Evolutionary conservation across 2,888 invertebrate species (phyloP).

Genomic region (Aphrophora alni): DNA sequence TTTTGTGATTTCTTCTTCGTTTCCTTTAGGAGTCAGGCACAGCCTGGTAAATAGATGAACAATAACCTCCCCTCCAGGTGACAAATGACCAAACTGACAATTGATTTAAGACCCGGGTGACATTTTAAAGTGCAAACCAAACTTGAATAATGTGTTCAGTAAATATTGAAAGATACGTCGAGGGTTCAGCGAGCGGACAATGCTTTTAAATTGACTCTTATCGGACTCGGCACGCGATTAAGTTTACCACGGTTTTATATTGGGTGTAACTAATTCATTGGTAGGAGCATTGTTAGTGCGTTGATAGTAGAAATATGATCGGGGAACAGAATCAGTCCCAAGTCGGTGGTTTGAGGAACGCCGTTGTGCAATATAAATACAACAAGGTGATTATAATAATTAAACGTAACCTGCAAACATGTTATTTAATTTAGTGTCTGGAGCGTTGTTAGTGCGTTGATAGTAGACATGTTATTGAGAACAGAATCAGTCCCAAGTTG

Average conservation of each 20-base stretch:
- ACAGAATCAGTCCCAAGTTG: no score
- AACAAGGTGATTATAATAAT: no score
- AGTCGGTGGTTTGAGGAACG: neutral
- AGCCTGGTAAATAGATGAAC: neutral
- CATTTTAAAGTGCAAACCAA: conserved; percentile 6
- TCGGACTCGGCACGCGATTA: neutral
- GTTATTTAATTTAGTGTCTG: no score
- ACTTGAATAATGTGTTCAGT: neutral
- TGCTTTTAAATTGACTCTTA: neutral
- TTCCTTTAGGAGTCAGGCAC: neutral
- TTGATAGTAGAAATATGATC: neutral
- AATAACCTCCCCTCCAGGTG: neutral
- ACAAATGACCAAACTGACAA: conserved; percentile 32
- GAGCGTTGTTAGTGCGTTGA: no score
- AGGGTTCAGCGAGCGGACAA: neutral
- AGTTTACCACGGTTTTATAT: neutral
- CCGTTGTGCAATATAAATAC: no score
- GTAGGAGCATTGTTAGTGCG: no score
- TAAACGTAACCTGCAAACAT: no score
- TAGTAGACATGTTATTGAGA: no score
- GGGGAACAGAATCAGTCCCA: neutral
- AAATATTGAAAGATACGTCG: neutral
- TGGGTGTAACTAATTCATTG: neutral
- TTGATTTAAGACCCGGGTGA: conserved; percentile 35
- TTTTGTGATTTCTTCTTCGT: neutral